Conservation (phyloP, 2,888 invertebrate species). For the Tinea semifulvella region DNA sequence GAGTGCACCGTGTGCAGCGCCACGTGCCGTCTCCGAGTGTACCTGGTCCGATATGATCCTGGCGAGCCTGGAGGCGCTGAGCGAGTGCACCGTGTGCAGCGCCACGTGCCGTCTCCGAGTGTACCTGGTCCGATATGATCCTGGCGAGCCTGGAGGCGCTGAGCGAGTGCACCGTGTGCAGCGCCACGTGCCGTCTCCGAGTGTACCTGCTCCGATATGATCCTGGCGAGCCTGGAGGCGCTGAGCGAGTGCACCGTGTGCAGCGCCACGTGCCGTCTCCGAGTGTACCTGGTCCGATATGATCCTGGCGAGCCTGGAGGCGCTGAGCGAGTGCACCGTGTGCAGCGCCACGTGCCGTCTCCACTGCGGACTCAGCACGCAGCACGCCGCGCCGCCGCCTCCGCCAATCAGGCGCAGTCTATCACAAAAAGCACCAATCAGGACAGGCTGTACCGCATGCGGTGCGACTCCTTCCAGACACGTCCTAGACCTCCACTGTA, state of each 20-base stretch:
- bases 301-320: constrained; percentile 74
- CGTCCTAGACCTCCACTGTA: no score
- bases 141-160: not conserved
- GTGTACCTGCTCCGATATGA: not conserved
- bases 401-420: constrained; percentile 48
- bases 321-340: constrained; percentile 75
- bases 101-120: constrained; percentile 72
- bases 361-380: constrained; percentile 66
- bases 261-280: constrained; percentile 58
- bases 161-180: not conserved
- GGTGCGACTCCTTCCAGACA: no score
- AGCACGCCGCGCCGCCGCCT: constrained; percentile 60
- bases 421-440: no score
- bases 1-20: constrained; percentile 75
- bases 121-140: not conserved
- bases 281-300: constrained; percentile 67
- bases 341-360: constrained; percentile 74
- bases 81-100: constrained; percentile 72
- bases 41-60: constrained; percentile 73
- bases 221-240: not conserved
- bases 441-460: no score
- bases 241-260: not conserved
- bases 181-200: constrained; percentile 48
- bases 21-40: constrained; percentile 55
- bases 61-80: constrained; percentile 76